A percentile compares a stretch with the other conserved stretches of the same genome.
Conservation (phyloP, 2,113 vertebrate species). For the Oreochromis niloticus region DNA sequence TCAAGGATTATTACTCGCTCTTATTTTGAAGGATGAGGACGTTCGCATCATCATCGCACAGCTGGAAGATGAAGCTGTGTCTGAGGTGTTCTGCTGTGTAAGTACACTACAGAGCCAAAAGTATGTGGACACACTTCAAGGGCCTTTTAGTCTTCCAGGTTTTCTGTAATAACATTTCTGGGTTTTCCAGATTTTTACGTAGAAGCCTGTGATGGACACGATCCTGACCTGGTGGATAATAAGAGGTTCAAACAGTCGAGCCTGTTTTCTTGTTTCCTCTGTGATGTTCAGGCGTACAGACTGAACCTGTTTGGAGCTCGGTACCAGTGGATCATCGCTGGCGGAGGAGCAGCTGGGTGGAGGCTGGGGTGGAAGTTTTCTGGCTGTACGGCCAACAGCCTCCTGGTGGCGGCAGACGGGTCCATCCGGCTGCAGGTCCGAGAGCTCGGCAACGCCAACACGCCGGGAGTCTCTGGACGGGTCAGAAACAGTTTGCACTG, state of each 20-base stretch:
- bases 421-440: constrained; percentile 83
- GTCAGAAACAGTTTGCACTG: constrained; percentile 61
- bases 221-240: neutral
- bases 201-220: neutral
- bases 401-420: constrained; percentile 84
- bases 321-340: constrained; percentile 88
- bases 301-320: constrained; percentile 86
- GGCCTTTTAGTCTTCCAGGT: neutral
- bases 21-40: constrained; percentile 76
- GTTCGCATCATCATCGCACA: constrained; percentile 85
- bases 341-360: constrained; percentile 74
- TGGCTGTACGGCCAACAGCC: constrained; percentile 72
- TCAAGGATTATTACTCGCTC: neutral
- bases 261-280: neutral
- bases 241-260: neutral
- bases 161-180: neutral
- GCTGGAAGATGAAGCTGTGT: constrained; percentile 81
- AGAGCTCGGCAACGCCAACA: constrained; percentile 69
- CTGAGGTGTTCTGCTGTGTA: constrained; percentile 92
- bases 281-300: constrained; percentile 76
- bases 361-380: constrained; percentile 67
- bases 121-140: neutral
- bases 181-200: neutral
- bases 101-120: neutral
- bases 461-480: constrained; percentile 83